Evolutionary conservation across 2,113 vertebrate genomes (phyloP).

Genomic region (Grantiella picta): DNA sequence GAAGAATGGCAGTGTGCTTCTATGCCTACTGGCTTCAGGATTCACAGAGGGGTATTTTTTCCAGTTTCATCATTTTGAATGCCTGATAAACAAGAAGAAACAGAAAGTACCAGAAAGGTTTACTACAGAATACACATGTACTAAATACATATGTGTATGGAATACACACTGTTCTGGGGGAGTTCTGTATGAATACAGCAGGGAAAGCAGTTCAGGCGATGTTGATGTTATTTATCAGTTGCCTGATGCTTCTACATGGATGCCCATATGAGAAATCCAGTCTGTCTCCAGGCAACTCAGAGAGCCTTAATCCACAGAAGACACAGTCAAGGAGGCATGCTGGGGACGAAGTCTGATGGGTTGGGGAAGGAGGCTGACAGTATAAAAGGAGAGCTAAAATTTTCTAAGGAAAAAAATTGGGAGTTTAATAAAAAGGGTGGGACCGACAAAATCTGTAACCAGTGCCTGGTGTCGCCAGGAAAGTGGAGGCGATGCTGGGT

Average conservation of each 20-base stretch:
- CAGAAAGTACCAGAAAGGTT: not conserved
- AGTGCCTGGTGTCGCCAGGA: not conserved
- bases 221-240: not conserved
- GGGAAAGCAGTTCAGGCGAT: not conserved
- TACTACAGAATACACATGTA: not conserved
- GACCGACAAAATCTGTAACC: not conserved
- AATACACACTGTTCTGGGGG: not conserved
- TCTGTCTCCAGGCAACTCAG: not conserved
- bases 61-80: not conserved
- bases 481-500: not conserved
- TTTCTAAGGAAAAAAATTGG: not conserved
- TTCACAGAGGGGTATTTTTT: not conserved
- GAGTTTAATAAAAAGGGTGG: not conserved
- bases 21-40: not conserved
- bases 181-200: not conserved
- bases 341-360: not conserved
- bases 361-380: not conserved
- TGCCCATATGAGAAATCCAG: not conserved
- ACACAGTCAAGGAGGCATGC: accelerated
- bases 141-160: not conserved
- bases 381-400: not conserved
- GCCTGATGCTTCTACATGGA: not conserved
- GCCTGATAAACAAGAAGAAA: not conserved
- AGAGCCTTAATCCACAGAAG: not conserved
- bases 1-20: conserved; percentile 7